phyloP scores from a whole-genome alignment of 2,113 vertebrate genomes.

The Gulo gulo region DNA sequence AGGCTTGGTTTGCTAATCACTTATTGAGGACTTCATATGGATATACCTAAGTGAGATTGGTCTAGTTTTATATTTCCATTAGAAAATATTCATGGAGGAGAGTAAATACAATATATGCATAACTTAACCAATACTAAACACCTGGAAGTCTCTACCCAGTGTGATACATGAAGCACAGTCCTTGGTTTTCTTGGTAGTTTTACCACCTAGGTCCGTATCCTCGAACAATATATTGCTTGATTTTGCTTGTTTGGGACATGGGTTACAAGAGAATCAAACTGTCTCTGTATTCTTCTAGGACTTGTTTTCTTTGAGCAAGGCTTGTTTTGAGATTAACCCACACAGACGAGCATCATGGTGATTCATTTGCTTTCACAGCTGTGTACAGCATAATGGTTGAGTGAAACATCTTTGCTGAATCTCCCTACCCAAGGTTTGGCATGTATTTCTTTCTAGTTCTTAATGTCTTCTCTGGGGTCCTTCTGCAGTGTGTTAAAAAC shows the following conservation, averaged over 20 bases:
- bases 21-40: neutral
- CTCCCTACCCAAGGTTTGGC: neutral
- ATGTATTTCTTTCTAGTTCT: neutral
- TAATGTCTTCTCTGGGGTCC: neutral
- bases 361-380: neutral
- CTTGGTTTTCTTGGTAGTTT: neutral
- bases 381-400: neutral
- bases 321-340: neutral
- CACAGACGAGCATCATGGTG: too few relatives aligned
- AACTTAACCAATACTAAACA: neutral
- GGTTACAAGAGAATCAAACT: neutral
- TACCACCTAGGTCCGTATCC: neutral
- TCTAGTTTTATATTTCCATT: neutral
- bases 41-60: neutral
- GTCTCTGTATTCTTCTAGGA: neutral
- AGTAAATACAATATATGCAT: neutral
- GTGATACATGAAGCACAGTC: neutral
- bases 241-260: neutral
- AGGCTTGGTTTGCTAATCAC: neutral
- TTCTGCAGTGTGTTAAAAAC: neutral
- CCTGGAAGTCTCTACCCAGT: neutral
- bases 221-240: neutral
- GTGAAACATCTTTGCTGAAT: neutral
- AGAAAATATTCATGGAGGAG: neutral
- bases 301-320: neutral